Evolutionary conservation across 1,140 invertebrate genomes (phyloP).

Genomic region (Drosophila arizonae): DNA sequence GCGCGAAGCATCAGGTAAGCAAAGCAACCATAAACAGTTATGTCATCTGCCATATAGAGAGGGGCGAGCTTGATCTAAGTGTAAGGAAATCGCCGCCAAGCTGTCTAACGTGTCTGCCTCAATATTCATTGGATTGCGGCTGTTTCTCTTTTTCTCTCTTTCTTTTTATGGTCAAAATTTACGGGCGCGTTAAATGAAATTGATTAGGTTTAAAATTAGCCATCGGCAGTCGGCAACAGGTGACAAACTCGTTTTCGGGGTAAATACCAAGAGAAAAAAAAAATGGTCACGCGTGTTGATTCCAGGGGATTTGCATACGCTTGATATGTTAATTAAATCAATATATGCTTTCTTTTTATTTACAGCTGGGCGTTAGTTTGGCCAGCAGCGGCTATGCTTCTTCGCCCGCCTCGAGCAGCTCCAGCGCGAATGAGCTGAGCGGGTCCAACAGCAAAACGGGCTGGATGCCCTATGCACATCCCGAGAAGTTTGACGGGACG

Average conservation of each 20-base stretch:
- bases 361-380: constrained; percentile 52
- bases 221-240: constrained; percentile 18
- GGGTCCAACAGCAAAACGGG: constrained; percentile 16
- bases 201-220: constrained; percentile 28
- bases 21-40: constrained; percentile 11
- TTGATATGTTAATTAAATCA: constrained; percentile 44
- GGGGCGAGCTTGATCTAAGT: constrained; percentile 8
- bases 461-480: constrained; percentile 44
- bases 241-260: constrained; percentile 39
- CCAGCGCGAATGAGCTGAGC: constrained; percentile 27
- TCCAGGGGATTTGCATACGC: constrained; percentile 24
- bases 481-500: constrained; percentile 32
- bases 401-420: constrained; percentile 26
- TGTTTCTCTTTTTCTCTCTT: constrained; percentile 4
- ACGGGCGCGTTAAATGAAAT: constrained; percentile 46
- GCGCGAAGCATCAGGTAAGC: constrained; percentile 46
- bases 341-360: constrained; percentile 26
- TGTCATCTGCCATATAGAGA: not conserved
- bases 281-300: constrained; percentile 14
- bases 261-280: not conserved
- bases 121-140: constrained; percentile 25
- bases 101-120: constrained; percentile 50
- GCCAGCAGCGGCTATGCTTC: constrained; percentile 56
- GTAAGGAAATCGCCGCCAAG: constrained; percentile 54
- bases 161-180: constrained; percentile 37